Percentiles rank a stretch among this genome's conserved stretches.
phyloP scores from a whole-genome alignment of 2,888 invertebrate species.

The Cyaniris semiargus region DNA sequence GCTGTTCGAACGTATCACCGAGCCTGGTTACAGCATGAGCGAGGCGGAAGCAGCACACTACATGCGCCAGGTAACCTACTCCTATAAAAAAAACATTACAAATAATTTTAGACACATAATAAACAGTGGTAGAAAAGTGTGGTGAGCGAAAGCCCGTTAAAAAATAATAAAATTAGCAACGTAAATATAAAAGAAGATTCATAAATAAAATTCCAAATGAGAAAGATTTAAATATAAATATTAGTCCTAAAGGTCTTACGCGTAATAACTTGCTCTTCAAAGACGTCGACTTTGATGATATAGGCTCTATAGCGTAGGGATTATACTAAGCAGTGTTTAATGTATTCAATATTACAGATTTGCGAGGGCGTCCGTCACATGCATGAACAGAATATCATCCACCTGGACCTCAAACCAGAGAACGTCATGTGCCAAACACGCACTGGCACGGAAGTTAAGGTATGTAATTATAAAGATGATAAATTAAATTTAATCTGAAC shows the following conservation, averaged over 20 bases:
- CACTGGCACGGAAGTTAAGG: conserved; percentile 95
- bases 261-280: too few relatives aligned
- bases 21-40: conserved; percentile 98
- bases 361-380: conserved; percentile 98
- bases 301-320: not conserved
- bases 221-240: too few relatives aligned
- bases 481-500: too few relatives aligned
- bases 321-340: not conserved
- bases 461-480: conserved; percentile 38
- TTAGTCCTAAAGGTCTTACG: too few relatives aligned
- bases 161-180: too few relatives aligned
- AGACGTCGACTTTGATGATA: too few relatives aligned
- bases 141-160: too few relatives aligned
- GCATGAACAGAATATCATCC: conserved; percentile 99
- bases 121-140: not conserved
- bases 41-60: conserved; percentile 99
- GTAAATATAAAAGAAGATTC: too few relatives aligned
- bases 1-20: conserved; percentile 98
- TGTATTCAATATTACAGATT: conserved; percentile 64
- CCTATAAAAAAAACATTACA: not conserved
- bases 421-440: conserved; percentile 99
- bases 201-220: too few relatives aligned
- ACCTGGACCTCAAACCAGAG: conserved; percentile 97
- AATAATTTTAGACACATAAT: not conserved
- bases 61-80: conserved; percentile 87